phyloP scores from a whole-genome alignment of 2,113 vertebrate genomes.

The Callorhinus ursinus region DNA sequence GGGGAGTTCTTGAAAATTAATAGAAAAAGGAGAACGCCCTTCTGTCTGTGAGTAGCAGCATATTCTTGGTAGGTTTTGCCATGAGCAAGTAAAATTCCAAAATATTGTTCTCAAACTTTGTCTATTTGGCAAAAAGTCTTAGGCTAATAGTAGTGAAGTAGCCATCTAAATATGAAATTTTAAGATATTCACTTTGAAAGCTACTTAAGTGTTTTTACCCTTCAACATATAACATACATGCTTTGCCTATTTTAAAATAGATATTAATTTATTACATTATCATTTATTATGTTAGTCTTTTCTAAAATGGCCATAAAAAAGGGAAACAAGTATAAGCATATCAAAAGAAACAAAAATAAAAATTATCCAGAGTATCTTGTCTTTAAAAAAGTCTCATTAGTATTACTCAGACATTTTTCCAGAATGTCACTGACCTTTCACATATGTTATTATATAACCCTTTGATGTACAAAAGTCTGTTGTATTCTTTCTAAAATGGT shows the following conservation, averaged over 20 bases:
- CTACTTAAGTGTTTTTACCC: not conserved
- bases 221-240: not conserved
- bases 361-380: not conserved
- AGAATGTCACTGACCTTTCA: not conserved
- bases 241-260: not conserved
- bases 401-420: not conserved
- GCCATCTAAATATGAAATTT: slow-evolving; percentile 1
- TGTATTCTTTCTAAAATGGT: not conserved
- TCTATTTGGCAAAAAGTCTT: not conserved
- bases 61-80: not conserved
- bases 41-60: not conserved
- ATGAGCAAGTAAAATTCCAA: not conserved
- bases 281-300: not conserved
- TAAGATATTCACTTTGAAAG: not conserved
- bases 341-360: not conserved
- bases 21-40: not conserved
- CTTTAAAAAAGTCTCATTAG: not conserved
- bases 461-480: not conserved
- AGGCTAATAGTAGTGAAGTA: not conserved
- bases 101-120: not conserved
- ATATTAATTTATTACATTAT: not conserved
- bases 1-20: not conserved
- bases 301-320: not conserved
- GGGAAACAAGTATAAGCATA: not conserved
- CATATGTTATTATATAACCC: not conserved